phyloP scores from a whole-genome alignment of 2,113 vertebrate species.

The Prunella himalayana region DNA sequence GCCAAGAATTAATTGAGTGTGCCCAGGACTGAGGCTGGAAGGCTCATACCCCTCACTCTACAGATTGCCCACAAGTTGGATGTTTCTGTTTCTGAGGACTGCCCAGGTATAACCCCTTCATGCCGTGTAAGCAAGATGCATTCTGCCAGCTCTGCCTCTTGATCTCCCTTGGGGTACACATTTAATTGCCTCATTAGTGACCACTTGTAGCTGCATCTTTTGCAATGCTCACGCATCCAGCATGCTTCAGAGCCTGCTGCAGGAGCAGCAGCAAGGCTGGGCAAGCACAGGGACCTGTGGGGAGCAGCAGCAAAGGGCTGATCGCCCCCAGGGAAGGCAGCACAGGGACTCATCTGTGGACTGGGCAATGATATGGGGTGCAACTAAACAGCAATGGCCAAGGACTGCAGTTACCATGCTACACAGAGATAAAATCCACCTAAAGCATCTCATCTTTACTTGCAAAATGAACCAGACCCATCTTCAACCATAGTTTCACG shows the following conservation, averaged over 20 bases:
- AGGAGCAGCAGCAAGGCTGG: neutral
- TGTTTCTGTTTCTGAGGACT: neutral
- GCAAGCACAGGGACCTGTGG: neutral
- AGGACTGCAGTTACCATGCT: neutral
- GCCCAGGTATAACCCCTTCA: neutral
- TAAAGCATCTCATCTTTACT: neutral
- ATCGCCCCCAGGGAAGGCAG: neutral
- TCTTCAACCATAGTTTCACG: neutral
- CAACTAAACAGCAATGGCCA: accelerated
- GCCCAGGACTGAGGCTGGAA: neutral
- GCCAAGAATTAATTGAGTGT: neutral
- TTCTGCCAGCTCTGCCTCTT: neutral
- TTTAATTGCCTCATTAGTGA: neutral
- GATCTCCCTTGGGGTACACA: neutral
- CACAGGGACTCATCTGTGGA: accelerated
- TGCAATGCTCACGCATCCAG: neutral
- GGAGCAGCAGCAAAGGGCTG: neutral
- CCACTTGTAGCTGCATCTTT: neutral
- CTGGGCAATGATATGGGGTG: neutral
- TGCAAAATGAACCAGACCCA: neutral
- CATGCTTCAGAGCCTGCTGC: neutral
- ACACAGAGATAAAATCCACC: neutral
- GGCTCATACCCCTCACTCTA: neutral
- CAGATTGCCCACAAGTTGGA: neutral
- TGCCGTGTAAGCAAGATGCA: neutral